Conservation (phyloP, 2,113 vertebrate genomes). For the Colaptes auratus region DNA sequence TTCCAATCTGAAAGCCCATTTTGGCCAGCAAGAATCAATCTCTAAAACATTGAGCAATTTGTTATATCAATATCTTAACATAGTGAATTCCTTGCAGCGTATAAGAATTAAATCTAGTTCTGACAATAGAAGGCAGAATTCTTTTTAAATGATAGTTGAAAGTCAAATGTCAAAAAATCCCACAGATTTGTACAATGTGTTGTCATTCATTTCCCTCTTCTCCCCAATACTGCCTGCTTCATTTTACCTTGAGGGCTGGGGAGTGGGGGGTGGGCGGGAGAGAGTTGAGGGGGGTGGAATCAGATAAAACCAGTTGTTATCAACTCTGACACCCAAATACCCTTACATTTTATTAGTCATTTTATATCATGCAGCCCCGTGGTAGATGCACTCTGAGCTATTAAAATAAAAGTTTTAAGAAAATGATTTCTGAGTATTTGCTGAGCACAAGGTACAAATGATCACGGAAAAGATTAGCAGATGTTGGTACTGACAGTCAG, state of each 20-base stretch:
- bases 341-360: slow-evolving; percentile 57
- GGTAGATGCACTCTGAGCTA: background rate
- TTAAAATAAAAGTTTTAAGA: slow-evolving; percentile 53
- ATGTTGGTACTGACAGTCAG: slow-evolving; percentile 55
- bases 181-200: slow-evolving; percentile 39
- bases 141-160: slow-evolving; percentile 67
- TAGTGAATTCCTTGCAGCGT: slow-evolving; percentile 38
- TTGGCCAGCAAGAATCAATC: slow-evolving; percentile 76
- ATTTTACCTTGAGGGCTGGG: slow-evolving; percentile 23
- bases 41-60: slow-evolving; percentile 74
- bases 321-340: slow-evolving; percentile 47
- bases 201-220: slow-evolving; percentile 59
- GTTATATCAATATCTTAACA: slow-evolving; percentile 76
- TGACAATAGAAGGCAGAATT: slow-evolving; percentile 65
- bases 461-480: slow-evolving; percentile 63
- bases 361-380: slow-evolving; percentile 13
- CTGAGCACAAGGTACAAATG: slow-evolving; percentile 21
- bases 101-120: slow-evolving; percentile 63
- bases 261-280: too few relatives aligned
- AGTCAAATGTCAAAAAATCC: slow-evolving; percentile 63
- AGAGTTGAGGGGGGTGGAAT: too few relatives aligned
- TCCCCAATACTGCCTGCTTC: slow-evolving; percentile 29
- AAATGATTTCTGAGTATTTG: slow-evolving; percentile 62
- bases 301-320: slow-evolving; percentile 43
- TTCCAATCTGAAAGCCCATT: slow-evolving; percentile 73